These are phyloP conservation scores for Eilema depressum DNA, from an alignment of 2,888 invertebrate genomes.

Conservation along the genomic window DNA sequence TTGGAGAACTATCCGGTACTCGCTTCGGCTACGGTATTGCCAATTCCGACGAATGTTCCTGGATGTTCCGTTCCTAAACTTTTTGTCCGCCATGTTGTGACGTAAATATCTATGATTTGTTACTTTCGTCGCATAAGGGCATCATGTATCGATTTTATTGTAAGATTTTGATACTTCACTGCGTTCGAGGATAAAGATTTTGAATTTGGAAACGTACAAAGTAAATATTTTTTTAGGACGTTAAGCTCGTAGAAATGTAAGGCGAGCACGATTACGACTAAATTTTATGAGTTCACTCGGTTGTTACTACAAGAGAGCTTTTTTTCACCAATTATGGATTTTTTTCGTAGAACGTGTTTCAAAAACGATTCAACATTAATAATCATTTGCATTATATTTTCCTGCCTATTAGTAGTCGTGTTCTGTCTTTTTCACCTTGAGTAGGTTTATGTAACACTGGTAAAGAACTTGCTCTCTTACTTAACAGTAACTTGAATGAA, in stretches of 20 bases:
- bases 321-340: neutral
- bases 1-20: constrained; percentile 75
- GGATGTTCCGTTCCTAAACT: constrained; percentile 49
- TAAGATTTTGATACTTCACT: neutral
- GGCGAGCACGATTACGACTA: neutral
- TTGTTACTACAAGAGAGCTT: neutral
- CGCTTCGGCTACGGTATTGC: constrained; percentile 69
- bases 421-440: neutral
- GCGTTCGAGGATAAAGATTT: neutral
- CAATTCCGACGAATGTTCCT: constrained; percentile 67
- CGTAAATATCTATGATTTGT: constrained; percentile 40
- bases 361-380: neutral
- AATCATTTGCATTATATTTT: too few relatives aligned
- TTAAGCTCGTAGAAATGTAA: neutral
- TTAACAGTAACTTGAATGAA: neutral
- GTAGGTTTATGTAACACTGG: neutral
- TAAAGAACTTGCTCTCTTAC: neutral
- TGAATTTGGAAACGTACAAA: neutral
- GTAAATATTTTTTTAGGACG: neutral
- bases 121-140: constrained; percentile 31
- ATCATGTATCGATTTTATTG: constrained; percentile 17
- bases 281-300: neutral
- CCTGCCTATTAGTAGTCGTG: too few relatives aligned
- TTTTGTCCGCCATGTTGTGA: constrained; percentile 45
- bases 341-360: too few relatives aligned